Conservation (phyloP, 2,888 invertebrate species). For the Cephus pulcher region DNA sequence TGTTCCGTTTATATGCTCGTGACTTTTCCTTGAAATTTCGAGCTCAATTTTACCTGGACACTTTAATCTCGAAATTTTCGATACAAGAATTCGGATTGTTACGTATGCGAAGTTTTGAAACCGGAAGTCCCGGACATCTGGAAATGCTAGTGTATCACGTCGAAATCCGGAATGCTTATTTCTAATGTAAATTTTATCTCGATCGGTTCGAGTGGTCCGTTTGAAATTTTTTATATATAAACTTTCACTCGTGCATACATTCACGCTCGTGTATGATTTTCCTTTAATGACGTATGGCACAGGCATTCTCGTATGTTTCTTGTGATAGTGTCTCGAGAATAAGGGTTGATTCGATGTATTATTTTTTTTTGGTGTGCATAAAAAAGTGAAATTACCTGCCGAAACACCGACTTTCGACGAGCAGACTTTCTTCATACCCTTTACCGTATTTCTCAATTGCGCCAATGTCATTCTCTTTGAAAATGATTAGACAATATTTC, state of each 20-base stretch:
- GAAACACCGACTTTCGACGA: constrained; percentile 72
- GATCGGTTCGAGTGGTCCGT: not conserved
- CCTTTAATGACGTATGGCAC: not conserved
- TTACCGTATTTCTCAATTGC: constrained; percentile 73
- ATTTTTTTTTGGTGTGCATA: not conserved
- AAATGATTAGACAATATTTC: not conserved
- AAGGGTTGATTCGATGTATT: not conserved
- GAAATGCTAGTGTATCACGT: no score
- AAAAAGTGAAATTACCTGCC: constrained; percentile 66
- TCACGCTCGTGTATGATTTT: not conserved
- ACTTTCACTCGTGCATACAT: no score
- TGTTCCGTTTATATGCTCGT: no score
- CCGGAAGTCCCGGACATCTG: no score
- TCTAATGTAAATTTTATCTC: no score
- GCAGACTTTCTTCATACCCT: constrained; percentile 75
- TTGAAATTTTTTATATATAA: not conserved
- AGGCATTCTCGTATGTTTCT: not conserved
- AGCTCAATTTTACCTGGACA: no score
- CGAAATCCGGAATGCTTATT: no score
- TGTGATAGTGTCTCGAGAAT: not conserved
- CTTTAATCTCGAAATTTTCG: no score
- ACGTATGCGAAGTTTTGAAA: no score
- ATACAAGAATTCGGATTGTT: no score
- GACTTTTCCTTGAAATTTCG: no score
- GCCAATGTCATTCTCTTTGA: constrained; percentile 61